Conservation (phyloP, 2,113 vertebrate genomes). For the Polyodon spathula region DNA sequence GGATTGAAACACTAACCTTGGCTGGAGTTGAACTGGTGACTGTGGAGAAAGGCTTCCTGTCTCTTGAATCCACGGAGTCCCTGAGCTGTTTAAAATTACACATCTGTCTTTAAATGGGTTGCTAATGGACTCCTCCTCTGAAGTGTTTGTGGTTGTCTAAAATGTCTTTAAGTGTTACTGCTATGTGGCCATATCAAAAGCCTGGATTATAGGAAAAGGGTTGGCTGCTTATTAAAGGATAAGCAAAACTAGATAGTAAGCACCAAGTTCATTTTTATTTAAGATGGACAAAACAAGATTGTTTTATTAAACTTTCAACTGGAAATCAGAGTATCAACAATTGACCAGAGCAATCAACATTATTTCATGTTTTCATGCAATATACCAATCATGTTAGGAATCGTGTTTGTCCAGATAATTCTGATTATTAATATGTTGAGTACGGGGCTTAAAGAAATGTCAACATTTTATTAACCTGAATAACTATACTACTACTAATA, state of each 20-base stretch:
- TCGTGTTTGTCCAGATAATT: conserved; percentile 3
- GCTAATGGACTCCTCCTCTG: background rate
- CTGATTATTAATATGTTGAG: conserved; percentile 5
- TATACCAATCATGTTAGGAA: conserved; percentile 8
- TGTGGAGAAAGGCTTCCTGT: background rate
- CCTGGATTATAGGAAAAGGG: background rate
- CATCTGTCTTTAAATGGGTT: background rate
- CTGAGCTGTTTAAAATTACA: background rate
- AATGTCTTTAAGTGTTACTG: background rate
- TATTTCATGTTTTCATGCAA: conserved; percentile 12
- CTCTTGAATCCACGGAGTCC: background rate
- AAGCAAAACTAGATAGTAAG: background rate
- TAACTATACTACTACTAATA: too few relatives aligned
- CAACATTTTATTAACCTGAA: background rate
- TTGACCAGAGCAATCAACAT: conserved; percentile 16
- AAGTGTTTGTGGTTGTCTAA: background rate
- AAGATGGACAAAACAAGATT: conserved; percentile 10
- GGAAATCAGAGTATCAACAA: conserved; percentile 14
- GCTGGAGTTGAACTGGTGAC: conserved; percentile 2
- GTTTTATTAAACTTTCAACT: conserved; percentile 16
- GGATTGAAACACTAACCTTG: too few relatives aligned
- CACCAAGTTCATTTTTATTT: conserved; percentile 10
- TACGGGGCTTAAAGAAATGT: background rate
- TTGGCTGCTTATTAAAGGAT: background rate
- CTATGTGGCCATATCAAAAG: background rate